Evolutionary conservation across 2,888 invertebrate genomes (phyloP).

Genomic region (Eristalis pertinax): DNA sequence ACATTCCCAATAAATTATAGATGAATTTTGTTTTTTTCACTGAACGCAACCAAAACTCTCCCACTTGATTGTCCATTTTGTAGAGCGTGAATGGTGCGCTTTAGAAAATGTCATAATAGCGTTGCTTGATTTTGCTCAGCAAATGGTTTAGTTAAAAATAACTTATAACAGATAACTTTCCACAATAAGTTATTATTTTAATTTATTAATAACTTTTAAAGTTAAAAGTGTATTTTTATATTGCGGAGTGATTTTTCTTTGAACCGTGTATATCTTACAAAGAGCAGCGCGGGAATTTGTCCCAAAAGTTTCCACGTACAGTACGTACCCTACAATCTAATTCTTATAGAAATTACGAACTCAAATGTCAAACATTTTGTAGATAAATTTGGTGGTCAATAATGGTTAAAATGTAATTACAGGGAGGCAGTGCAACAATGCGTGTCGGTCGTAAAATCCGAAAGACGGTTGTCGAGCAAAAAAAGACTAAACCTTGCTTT

Average conservation of each 20-base stretch:
- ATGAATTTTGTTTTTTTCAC: neutral
- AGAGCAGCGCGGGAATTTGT: constrained; percentile 43
- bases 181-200: neutral
- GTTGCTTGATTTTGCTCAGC: constrained; percentile 47
- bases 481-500: constrained; percentile 79
- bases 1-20: too few relatives aligned
- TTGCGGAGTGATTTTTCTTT: neutral
- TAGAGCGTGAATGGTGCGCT: constrained; percentile 47
- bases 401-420: constrained; percentile 57
- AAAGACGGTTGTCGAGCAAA: constrained; percentile 73
- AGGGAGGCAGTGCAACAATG: constrained; percentile 75
- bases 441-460: constrained; percentile 77
- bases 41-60: neutral
- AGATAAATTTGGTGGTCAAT: constrained; percentile 42
- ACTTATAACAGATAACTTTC: neutral
- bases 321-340: constrained; percentile 50
- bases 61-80: constrained; percentile 12
- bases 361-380: constrained; percentile 25
- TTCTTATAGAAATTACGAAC: constrained; percentile 3
- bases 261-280: neutral
- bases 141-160: constrained; percentile 48
- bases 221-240: neutral
- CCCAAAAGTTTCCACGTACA: constrained; percentile 23
- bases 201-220: neutral
- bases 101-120: constrained; percentile 67